Evolutionary conservation across 2,113 vertebrate genomes (phyloP), one percentile per base, ranked within the genome.

Genomic region (Chaetura pelagica): DNA sequence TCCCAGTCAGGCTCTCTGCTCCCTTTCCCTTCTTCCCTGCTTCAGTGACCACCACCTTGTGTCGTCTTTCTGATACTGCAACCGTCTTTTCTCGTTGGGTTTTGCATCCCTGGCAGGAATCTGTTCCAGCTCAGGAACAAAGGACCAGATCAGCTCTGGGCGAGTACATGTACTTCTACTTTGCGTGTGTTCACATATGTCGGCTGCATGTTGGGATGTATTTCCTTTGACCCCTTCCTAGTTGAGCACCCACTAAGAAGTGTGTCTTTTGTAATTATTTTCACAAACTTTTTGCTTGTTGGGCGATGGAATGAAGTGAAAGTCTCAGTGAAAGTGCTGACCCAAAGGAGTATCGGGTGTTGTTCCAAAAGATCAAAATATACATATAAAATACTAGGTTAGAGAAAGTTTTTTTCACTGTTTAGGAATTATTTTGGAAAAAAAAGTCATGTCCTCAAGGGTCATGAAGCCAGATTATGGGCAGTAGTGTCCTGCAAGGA

Each of bases 41-140:
- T 94, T 89, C 94, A 24, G 55, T 48, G 89, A 78, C 58, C 86
- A 64, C 93, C 93, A 78, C 94, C 90, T 78, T 54, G 77, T 81
- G 92, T 88, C 52, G 2, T 11, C 76, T 78, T 88, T 61, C 69
- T 84, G 92, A 68, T 92, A 84, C 80, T 88, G 40, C 93, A 86
- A 86, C 12, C 3, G 0, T 11, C 23, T 48, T 78, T 67, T 35
- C 78, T 77, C 7, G 2, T 3, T 67, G 48, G 72, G 13, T 88
- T 80, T 88, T 78, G 27, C 61, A 34, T 76, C 38, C 20, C 42
- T 49, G 75, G 30, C 52, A 74, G 62, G 38, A 86, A 29, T 81
- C 63, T 48, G 14, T 81, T 80, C 85, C 73, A 86, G 34, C 51
- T 13, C 48, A 61, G 68, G 48, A 94, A 81, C 83, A 94, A 96